These are phyloP conservation scores for Psittacula derbiana DNA, from an alignment of 2,797 vertebrate species.

Conservation along the genomic window DNA sequence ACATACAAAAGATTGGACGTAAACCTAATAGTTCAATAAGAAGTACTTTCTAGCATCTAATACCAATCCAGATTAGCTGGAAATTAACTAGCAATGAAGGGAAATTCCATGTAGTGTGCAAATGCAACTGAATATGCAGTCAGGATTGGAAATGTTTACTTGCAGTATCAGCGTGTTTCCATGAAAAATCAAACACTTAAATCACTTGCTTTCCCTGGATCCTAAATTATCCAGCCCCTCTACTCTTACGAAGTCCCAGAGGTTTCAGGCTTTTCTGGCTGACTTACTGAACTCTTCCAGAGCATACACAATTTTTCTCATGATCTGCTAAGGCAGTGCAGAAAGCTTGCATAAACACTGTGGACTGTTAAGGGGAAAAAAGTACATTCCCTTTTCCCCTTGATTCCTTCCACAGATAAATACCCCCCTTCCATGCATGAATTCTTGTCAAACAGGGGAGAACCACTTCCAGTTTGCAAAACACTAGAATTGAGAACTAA, in stretches of 20 bases:
- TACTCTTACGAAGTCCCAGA: background rate
- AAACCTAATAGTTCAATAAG: background rate
- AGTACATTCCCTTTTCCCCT: background rate
- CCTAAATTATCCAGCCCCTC: background rate
- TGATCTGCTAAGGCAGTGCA: background rate
- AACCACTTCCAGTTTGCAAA: background rate
- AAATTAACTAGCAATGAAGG: background rate
- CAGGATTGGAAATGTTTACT: background rate
- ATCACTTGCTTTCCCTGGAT: background rate
- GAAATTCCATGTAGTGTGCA: background rate
- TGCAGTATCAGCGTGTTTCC: background rate
- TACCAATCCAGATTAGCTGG: background rate
- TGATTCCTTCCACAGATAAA: constrained; percentile 1
- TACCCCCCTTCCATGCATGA: background rate
- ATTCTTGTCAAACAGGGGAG: background rate
- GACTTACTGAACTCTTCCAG: background rate
- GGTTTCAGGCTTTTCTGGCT: constrained; percentile 11
- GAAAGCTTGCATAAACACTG: background rate
- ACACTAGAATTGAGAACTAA: background rate
- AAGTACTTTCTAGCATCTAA: background rate
- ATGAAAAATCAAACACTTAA: background rate
- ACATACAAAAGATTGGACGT: background rate
- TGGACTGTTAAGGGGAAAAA: background rate
- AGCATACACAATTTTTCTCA: background rate
- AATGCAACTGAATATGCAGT: background rate